phyloP scores from a whole-genome alignment of 2,888 invertebrate species.

The Nezara viridula region DNA sequence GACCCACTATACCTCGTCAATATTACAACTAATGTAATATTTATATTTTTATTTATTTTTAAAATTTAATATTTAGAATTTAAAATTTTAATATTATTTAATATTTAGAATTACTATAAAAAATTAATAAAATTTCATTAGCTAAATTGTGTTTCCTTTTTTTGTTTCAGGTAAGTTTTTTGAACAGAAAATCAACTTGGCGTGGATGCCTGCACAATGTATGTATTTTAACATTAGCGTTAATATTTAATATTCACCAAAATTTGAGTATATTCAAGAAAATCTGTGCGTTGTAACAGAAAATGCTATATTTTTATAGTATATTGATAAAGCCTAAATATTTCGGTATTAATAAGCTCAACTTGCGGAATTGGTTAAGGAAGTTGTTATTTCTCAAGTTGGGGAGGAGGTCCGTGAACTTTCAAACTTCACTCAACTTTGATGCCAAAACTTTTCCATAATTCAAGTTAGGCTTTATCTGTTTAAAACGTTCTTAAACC shows the following conservation, averaged over 20 bases:
- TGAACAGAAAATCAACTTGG: background rate
- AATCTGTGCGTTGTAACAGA: no score
- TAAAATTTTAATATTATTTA: no score
- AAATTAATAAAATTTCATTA: no score
- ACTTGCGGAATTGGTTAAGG: background rate
- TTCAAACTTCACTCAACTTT: background rate
- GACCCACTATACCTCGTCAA: no score
- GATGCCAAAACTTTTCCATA: background rate
- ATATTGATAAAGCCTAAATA: background rate
- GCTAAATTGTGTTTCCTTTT: background rate
- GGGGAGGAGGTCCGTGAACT: background rate
- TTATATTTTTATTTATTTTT: no score
- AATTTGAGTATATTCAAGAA: no score
- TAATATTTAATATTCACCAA: no score
- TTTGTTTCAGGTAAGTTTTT: conserved; percentile 12
- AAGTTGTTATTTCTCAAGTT: background rate
- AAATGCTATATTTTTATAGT: background rate
- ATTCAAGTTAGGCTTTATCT: background rate
- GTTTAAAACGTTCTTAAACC: background rate
- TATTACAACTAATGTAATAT: no score
- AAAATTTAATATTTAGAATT: no score
- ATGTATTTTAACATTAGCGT: background rate
- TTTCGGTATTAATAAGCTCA: background rate
- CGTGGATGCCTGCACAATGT: background rate
- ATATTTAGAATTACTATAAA: no score